Percentiles rank a stretch among this genome's conserved stretches.
Conservation (phyloP, 2,113 vertebrate genomes). For the Upupa epops region DNA sequence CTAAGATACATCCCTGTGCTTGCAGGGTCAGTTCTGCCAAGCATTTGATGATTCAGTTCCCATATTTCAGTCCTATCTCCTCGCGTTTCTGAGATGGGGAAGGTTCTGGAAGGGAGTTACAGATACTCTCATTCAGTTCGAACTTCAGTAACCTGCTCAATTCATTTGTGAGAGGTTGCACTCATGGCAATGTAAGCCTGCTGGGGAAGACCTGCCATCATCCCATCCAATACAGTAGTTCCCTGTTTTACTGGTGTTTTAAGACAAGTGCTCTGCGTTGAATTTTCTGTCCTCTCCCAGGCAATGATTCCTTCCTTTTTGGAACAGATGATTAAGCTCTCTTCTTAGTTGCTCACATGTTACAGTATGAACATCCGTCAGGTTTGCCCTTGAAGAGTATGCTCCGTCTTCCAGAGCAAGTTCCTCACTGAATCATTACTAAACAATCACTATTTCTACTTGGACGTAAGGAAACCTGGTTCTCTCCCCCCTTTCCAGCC, state of each 20-base stretch:
- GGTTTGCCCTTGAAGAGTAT: neutral
- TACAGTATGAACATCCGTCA: neutral
- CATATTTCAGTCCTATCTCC: neutral
- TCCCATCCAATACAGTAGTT: neutral
- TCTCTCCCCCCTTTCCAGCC: neutral
- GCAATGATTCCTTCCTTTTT: neutral
- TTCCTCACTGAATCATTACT: neutral
- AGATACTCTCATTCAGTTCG: neutral
- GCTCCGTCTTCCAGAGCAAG: slow-evolving; percentile 12
- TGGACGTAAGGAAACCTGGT: slow-evolving; percentile 10
- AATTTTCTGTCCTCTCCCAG: neutral
- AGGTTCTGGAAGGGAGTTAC: neutral
- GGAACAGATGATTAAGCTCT: neutral
- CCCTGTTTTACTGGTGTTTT: neutral
- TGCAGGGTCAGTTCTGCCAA: neutral
- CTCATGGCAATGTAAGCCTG: neutral
- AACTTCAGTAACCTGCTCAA: neutral
- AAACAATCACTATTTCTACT: slow-evolving; percentile 20
- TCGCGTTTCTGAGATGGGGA: neutral
- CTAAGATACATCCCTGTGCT: neutral
- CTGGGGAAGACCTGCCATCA: neutral
- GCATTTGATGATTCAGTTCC: neutral
- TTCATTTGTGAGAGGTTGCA: neutral
- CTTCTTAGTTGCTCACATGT: neutral
- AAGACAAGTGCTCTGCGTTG: neutral